Evolutionary conservation across 2,113 vertebrate genomes (phyloP), one percentile per base, ranked within the genome.

Genomic region (Cebus imitator): DNA sequence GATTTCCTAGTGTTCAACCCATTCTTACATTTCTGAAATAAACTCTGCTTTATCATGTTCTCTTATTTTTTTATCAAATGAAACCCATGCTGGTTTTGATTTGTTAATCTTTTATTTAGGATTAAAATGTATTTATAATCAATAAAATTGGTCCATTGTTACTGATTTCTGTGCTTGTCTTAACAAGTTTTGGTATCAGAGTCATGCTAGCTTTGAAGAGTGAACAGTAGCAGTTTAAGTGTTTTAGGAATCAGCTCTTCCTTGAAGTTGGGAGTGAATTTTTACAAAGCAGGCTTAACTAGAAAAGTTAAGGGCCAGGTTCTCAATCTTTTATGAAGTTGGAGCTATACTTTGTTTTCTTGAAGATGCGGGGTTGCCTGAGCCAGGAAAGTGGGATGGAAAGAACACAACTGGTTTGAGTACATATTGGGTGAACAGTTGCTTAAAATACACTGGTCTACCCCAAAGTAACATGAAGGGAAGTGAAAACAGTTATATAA

Each of bases 231-330:
- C 40, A 75, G 27, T 80, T 84, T 87, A 94, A 76, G 21, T 80
- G 50, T 64, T 55, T 95, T 87, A 72, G 78, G 57, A 92, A 85
- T 52, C 79, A 73, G 25, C n/a, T 68, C 14, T 96, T 93, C 68
- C 30, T 87, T 10, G 18, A 91, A 90, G 8, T 4, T 75, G n/a
- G 50, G 11, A 85, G 17, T 64, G 14, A 25, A 57, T 27, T 92
- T 96, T 94, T 82, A 52, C 32, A 68, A 86, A 90, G 50, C 52
- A 97, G n/a, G 6, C 95, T 64, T 43, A 82, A 87, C 25, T 52
- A 21, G 30, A 52, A 86, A 80, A 30, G 32, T 55, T 68, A 88
- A 88, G 57, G 18, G 18, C 8, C 25, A 23, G 12, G 16, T 43
- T 17, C 32, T 87, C 23, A 1, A 5, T 37, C 12, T 57, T 88